Conservation (phyloP, 2,797 vertebrate genomes). For the Acrocephalus scirpaceus region DNA sequence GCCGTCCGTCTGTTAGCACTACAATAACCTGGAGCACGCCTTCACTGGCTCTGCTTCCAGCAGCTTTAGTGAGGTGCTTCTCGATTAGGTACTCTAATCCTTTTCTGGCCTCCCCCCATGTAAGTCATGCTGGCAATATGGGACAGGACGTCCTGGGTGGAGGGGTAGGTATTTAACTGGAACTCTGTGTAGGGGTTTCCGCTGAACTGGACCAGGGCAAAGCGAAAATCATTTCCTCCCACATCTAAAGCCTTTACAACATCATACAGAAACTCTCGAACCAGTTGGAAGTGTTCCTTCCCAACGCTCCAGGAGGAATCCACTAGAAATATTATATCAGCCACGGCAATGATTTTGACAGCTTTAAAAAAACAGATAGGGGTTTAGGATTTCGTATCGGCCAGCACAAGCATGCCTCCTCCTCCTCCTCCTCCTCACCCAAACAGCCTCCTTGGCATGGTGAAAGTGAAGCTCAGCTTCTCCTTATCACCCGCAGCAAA, state of each 20-base stretch:
- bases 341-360: slow-evolving; percentile 80
- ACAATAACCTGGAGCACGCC: slow-evolving; percentile 85
- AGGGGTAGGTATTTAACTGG: slow-evolving; percentile 84
- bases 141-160: slow-evolving; percentile 79
- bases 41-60: slow-evolving; percentile 84
- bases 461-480: not conserved
- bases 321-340: slow-evolving; percentile 94
- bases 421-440: not conserved
- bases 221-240: slow-evolving; percentile 81
- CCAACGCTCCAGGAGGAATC: slow-evolving; percentile 90
- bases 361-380: slow-evolving; percentile 86
- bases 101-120: slow-evolving; percentile 79
- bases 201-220: slow-evolving; percentile 85
- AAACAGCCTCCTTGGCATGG: not conserved
- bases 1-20: slow-evolving; percentile 85
- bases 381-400: slow-evolving; percentile 74
- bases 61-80: slow-evolving; percentile 80
- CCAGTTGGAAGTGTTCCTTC: slow-evolving; percentile 86
- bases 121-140: slow-evolving; percentile 85
- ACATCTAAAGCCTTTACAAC: slow-evolving; percentile 83
- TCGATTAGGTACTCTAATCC: slow-evolving; percentile 86
- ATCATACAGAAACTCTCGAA: slow-evolving; percentile 87
- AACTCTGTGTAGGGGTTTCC: slow-evolving; percentile 83
- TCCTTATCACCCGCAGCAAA: fast-evolving
- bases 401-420: not conserved